These are phyloP conservation scores for Mythimna lalbum DNA, from an alignment of 2,888 invertebrate genomes.

Conservation along the genomic window DNA sequence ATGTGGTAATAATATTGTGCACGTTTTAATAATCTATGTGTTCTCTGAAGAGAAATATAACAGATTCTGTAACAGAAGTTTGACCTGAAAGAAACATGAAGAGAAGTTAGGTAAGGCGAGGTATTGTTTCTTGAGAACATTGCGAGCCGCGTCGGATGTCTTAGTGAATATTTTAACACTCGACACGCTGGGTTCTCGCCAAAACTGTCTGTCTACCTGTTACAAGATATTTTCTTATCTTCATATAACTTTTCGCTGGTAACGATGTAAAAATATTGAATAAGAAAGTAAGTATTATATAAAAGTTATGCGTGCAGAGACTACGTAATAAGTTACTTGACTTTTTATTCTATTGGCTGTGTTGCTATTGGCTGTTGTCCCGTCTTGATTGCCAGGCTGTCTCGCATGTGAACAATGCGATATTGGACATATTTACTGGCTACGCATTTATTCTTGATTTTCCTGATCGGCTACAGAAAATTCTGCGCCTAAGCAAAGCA, in stretches of 20 bases:
- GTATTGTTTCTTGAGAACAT: constrained; percentile 45
- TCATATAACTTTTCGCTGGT: constrained; percentile 43
- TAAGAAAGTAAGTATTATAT: constrained; percentile 62
- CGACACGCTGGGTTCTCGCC: constrained; percentile 44
- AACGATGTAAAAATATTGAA: constrained; percentile 56
- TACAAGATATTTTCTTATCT: constrained; percentile 50
- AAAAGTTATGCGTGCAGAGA: constrained; percentile 55
- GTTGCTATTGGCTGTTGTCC: constrained; percentile 50
- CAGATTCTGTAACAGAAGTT: constrained; percentile 1
- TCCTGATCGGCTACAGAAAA: constrained; percentile 22
- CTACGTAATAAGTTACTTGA: constrained; percentile 55
- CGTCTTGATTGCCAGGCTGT: constrained; percentile 41
- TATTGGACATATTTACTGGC: constrained; percentile 40
- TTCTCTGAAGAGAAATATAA: constrained; percentile 4
- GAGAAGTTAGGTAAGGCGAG: constrained; percentile 37
- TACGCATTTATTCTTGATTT: constrained; percentile 37
- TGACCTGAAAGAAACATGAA: constrained; percentile 21
- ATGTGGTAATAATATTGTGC: constrained; percentile 41
- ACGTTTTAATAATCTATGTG: constrained; percentile 18
- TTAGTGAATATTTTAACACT: constrained; percentile 47
- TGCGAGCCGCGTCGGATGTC: constrained; percentile 25
- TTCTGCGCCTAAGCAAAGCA: constrained; percentile 6
- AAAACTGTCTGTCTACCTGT: constrained; percentile 48
- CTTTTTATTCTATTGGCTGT: constrained; percentile 54
- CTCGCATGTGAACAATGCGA: constrained; percentile 37